These are phyloP conservation scores for Xenopus laevis DNA, from an alignment of 2,113 vertebrate species.

Conservation along the genomic window DNA sequence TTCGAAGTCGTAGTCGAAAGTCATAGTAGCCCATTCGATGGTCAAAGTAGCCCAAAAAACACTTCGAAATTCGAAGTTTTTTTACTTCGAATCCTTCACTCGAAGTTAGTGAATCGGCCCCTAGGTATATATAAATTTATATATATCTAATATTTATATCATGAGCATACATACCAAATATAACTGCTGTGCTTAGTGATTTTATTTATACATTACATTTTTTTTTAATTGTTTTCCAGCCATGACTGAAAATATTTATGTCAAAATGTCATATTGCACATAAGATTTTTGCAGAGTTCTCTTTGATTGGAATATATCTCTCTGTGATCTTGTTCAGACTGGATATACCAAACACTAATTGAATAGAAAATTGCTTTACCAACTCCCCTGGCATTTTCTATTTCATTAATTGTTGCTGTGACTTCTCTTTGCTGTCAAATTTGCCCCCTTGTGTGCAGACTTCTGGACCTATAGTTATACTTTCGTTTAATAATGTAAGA, in stretches of 20 bases:
- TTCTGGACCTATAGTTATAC: constrained; percentile 1
- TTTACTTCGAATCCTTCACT: too few species aligned
- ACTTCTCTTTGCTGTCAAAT: constrained; percentile 4
- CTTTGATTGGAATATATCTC: constrained; percentile 4
- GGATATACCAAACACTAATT: not conserved
- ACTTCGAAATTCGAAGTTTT: too few species aligned
- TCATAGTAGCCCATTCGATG: too few species aligned
- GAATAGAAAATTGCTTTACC: not conserved
- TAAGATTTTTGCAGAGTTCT: not conserved
- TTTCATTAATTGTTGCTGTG: constrained; percentile 1
- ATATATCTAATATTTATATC: not conserved
- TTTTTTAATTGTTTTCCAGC: not conserved
- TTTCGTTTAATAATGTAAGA: not conserved
- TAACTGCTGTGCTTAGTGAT: not conserved
- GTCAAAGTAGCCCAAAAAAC: too few species aligned
- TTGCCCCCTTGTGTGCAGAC: not conserved
- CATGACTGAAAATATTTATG: not conserved
- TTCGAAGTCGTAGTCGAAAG: too few species aligned
- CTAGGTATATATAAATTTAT: too few species aligned
- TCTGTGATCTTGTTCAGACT: not conserved
- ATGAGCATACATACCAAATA: not conserved
- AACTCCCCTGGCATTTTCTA: not conserved
- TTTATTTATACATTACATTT: not conserved
- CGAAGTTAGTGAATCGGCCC: too few species aligned
- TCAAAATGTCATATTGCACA: not conserved